Evolutionary conservation across 2,797 vertebrate species (phyloP), one percentile per base, ranked within the genome.

Genomic region (Malurus leucopterus): DNA sequence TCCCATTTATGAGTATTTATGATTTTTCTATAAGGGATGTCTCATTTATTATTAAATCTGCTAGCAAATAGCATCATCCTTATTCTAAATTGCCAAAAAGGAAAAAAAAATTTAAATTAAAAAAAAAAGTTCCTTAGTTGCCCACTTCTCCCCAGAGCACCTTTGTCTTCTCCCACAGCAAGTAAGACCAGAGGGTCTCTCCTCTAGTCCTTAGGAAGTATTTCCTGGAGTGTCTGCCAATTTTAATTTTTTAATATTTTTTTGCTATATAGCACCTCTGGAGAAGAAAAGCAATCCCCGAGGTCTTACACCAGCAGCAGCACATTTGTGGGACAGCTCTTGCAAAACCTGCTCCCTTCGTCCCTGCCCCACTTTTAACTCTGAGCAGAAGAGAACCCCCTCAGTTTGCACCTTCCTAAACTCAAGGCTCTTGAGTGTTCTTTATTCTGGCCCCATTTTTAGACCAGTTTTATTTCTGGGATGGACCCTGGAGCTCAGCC

Each of bases 261-360:
- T 7, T 20, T 15, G 21, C 5, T 23, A 13, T 15, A 0, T 5
- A 59, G 27, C 20, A 51, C 11, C 26, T 15, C 7, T 13, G 27
- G 5, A 87, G 22, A 64, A 72, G 47, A 59, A 54, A 55, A 73
- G 9, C 24, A 76, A 50, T 22, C 22, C 10, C 36, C 29, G 10
- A 47, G 29, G 13, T 54, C 38, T 73, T 41, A n/a, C 5, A 72
- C 15, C 55, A 91, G 24, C 54, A 40, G 5, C 1, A 1, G 1
- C 11, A 14, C 0, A 0, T 55, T 71, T 50, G 68, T 6, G 19
- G 14, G 10, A 36, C 0, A 32, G 22, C 10, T 40, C 26, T 32
- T 36, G 16, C 36, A 46, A 82, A 70, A n/a, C 18, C 9, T 57
- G 5, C 8, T 68, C 24, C 12, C 6, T 5, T 43, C 16, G 29